A percentile compares a stretch with the other conserved stretches of the same genome.
Evolutionary conservation across 2,888 invertebrate species (phyloP).

Genomic region (Agonopterix arenella): DNA sequence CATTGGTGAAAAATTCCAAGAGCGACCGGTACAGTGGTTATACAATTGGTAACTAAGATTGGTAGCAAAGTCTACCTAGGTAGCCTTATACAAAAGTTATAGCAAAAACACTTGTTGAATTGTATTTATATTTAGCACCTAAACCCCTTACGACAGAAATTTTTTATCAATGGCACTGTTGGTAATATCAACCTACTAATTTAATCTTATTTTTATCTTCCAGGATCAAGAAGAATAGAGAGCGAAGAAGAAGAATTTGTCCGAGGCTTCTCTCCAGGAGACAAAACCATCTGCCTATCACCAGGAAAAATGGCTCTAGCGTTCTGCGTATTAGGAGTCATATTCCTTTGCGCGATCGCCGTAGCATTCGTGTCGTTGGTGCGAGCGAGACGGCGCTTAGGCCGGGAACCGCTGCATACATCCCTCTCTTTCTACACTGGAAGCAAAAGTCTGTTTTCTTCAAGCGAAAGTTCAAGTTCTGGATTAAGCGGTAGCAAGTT

Average conservation of each 20-base stretch:
- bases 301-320: slow-evolving; percentile 86
- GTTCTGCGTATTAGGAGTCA: slow-evolving; percentile 83
- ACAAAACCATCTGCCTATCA: slow-evolving; percentile 83
- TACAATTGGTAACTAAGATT: too few species aligned
- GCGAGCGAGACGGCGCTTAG: slow-evolving; percentile 74
- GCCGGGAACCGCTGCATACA: slow-evolving; percentile 65
- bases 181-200: background rate
- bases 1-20: too few species aligned
- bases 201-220: slow-evolving; percentile 5
- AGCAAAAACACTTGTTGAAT: too few species aligned
- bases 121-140: too few species aligned
- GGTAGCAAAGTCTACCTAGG: too few species aligned
- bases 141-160: too few species aligned
- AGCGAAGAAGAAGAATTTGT: slow-evolving; percentile 58
- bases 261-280: slow-evolving; percentile 72
- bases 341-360: slow-evolving; percentile 83
- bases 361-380: slow-evolving; percentile 82
- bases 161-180: too few species aligned
- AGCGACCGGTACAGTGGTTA: too few species aligned
- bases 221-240: slow-evolving; percentile 66
- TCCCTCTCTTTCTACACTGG: slow-evolving; percentile 77
- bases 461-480: slow-evolving; percentile 76
- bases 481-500: slow-evolving; percentile 78
- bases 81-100: too few species aligned
- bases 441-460: slow-evolving; percentile 78